These are phyloP conservation scores for Phainopepla nitens DNA, from an alignment of 2,113 vertebrate species.

Conservation along the genomic window DNA sequence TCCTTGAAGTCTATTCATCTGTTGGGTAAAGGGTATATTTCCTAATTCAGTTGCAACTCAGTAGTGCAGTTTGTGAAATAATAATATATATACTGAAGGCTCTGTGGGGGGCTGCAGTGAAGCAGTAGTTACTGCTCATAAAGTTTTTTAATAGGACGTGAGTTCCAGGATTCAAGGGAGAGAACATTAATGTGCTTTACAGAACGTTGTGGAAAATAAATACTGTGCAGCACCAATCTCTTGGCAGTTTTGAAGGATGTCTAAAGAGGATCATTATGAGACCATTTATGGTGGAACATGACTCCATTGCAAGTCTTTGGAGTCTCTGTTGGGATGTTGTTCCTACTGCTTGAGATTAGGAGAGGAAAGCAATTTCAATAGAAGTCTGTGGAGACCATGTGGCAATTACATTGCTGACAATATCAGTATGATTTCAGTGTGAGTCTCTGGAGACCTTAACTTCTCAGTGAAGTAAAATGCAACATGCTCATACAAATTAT, in stretches of 20 bases:
- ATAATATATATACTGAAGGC: slow-evolving; percentile 51
- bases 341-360: slow-evolving; percentile 59
- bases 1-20: slow-evolving; percentile 41
- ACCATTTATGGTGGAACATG: slow-evolving; percentile 57
- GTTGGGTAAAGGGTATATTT: slow-evolving; percentile 46
- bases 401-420: slow-evolving; percentile 61
- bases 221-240: slow-evolving; percentile 53
- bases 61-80: slow-evolving; percentile 65
- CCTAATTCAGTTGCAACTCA: slow-evolving; percentile 63
- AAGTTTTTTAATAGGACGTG: slow-evolving; percentile 50
- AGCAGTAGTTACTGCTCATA: slow-evolving; percentile 64
- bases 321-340: slow-evolving; percentile 61
- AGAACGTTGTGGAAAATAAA: slow-evolving; percentile 59
- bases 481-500: slow-evolving; percentile 50
- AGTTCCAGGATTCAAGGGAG: slow-evolving; percentile 57
- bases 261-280: slow-evolving; percentile 64
- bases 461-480: slow-evolving; percentile 42
- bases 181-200: slow-evolving; percentile 63
- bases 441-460: slow-evolving; percentile 25
- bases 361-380: slow-evolving; percentile 67
- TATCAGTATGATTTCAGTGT: slow-evolving; percentile 55
- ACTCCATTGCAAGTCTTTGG: slow-evolving; percentile 58
- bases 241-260: slow-evolving; percentile 62
- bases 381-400: slow-evolving; percentile 58
- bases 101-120: slow-evolving; percentile 46